Conservation (phyloP, 2,113 vertebrate species). For the Phoxinus phoxinus region DNA sequence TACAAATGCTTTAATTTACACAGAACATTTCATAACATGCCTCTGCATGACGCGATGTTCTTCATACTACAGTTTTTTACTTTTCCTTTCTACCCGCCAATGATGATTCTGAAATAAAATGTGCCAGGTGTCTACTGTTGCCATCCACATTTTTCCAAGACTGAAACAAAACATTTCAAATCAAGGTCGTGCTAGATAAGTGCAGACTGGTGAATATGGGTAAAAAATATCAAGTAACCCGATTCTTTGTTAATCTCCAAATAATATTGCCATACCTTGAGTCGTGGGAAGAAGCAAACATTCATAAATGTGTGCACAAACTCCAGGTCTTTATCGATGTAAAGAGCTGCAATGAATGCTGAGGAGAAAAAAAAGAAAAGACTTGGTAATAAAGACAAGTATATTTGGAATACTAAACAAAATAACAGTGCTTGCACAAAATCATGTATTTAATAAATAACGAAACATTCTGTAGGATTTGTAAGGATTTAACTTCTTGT, state of each 20-base stretch:
- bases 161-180: too few relatives aligned
- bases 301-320: slow-evolving; percentile 99
- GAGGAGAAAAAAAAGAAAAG: neutral
- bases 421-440: neutral
- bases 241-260: neutral
- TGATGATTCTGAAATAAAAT: too few relatives aligned
- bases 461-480: neutral
- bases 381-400: too few relatives aligned
- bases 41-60: too few relatives aligned
- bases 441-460: neutral
- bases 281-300: slow-evolving; percentile 96
- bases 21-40: too few relatives aligned
- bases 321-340: slow-evolving; percentile 98
- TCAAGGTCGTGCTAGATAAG: too few relatives aligned
- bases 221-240: neutral
- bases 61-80: too few relatives aligned
- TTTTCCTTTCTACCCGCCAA: too few relatives aligned
- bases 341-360: slow-evolving; percentile 98
- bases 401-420: neutral
- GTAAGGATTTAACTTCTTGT: too few relatives aligned
- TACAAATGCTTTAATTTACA: too few relatives aligned
- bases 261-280: slow-evolving; percentile 78
- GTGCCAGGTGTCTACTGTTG: too few relatives aligned
- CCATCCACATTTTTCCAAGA: too few relatives aligned
- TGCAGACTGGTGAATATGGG: neutral